Evolutionary conservation across 2,797 vertebrate species (phyloP).

Genomic region (Sebastes oblongus): DNA sequence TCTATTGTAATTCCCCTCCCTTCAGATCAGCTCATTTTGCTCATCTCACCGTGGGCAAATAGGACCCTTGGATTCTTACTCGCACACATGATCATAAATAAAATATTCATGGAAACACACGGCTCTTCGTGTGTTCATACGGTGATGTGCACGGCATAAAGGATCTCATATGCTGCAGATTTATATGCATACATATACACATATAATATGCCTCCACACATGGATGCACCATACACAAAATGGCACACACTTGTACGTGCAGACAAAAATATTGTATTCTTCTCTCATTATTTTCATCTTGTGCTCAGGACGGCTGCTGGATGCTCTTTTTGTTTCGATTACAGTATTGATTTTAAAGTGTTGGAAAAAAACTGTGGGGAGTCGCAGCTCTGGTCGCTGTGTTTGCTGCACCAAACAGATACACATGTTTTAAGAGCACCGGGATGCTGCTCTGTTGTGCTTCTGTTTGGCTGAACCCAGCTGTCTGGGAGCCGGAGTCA

Average conservation of each 20-base stretch:
- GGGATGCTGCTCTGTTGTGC: background rate
- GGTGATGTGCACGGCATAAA: background rate
- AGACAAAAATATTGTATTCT: constrained; percentile 4
- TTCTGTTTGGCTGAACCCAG: constrained; percentile 2
- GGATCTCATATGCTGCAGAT: background rate
- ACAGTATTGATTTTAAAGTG: constrained; percentile 44
- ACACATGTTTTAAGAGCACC: background rate
- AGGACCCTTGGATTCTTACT: constrained; percentile 44
- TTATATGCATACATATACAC: background rate
- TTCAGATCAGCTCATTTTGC: constrained; percentile 29
- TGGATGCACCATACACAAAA: background rate
- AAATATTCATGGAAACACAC: constrained; percentile 59
- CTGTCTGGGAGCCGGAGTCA: background rate
- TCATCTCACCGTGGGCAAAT: background rate
- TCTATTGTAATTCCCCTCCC: constrained; percentile 27
- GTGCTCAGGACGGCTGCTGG: constrained; percentile 5
- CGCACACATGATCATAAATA: constrained; percentile 32
- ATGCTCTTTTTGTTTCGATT: constrained; percentile 37
- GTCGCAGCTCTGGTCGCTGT: background rate
- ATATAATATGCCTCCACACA: background rate
- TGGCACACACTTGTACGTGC: background rate
- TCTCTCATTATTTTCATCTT: constrained; percentile 22
- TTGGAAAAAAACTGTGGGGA: constrained; percentile 8
- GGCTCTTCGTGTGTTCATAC: background rate
- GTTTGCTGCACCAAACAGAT: constrained; percentile 33